Evolutionary conservation across 2,113 vertebrate genomes (phyloP).

Genomic region (Amphiprion percula): DNA sequence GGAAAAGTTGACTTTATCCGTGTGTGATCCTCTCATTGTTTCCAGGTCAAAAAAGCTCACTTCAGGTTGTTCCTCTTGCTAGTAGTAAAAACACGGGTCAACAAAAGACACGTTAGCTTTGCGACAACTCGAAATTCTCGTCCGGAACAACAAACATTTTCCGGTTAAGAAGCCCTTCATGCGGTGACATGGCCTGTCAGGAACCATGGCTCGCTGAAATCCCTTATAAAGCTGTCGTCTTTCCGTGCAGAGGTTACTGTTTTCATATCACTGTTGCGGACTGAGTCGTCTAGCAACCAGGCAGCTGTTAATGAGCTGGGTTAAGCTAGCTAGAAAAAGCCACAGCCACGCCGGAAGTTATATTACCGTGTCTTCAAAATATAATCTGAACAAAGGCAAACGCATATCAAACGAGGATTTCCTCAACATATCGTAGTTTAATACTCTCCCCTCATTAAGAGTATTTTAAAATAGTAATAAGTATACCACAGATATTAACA

Average conservation of each 20-base stretch:
- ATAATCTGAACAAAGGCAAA: background rate
- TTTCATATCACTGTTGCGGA: conserved; percentile 51
- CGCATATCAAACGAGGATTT: accelerated
- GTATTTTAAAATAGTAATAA: accelerated
- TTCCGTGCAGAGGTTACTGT: conserved; percentile 12
- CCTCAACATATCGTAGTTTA: no score
- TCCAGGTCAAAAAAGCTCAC: background rate
- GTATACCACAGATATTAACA: no score
- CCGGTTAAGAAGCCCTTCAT: background rate
- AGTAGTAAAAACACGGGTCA: conserved; percentile 35
- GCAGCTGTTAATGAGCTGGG: conserved; percentile 23
- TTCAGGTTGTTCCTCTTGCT: conserved; percentile 6
- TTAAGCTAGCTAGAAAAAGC: background rate
- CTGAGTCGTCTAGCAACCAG: conserved; percentile 84
- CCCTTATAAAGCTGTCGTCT: background rate
- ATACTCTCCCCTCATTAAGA: no score
- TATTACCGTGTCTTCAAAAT: background rate
- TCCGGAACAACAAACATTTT: no score
- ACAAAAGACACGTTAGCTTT: conserved; percentile 47
- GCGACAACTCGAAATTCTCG: conserved; percentile 21
- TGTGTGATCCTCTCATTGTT: conserved; percentile 44
- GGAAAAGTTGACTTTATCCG: conserved; percentile 40
- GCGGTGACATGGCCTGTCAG: background rate
- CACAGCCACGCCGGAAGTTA: background rate
- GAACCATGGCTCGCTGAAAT: background rate